Conservation (phyloP, 2,797 vertebrate genomes). For the Sylvia borin region DNA sequence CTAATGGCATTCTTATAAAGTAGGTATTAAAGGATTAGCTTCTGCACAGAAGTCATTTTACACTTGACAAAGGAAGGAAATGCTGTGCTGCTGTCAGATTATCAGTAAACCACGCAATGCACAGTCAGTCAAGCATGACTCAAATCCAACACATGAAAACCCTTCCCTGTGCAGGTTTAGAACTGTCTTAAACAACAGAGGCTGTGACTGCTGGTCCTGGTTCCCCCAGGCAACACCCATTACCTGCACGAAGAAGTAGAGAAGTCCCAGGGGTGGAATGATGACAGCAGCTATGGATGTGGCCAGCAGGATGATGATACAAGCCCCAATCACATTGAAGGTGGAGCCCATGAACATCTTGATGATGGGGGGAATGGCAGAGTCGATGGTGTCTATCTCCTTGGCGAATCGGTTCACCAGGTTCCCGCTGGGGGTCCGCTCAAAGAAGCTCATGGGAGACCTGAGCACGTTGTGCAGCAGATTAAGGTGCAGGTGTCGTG, state of each 20-base stretch:
- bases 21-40: not conserved
- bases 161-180: not conserved
- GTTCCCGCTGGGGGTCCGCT: slow-evolving; percentile 94
- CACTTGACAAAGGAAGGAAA: not conserved
- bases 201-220: not conserved
- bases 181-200: not conserved
- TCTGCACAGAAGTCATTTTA: not conserved
- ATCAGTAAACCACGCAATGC: not conserved
- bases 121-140: not conserved
- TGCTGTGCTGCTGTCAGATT: not conserved
- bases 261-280: slow-evolving; percentile 88
- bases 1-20: not conserved
- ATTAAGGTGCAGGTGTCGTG: slow-evolving; percentile 85
- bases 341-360: slow-evolving; percentile 97
- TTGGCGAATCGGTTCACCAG: slow-evolving; percentile 96
- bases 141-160: not conserved
- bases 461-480: slow-evolving; percentile 88
- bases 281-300: slow-evolving; percentile 87
- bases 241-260: slow-evolving; percentile 96
- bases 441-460: slow-evolving; percentile 94
- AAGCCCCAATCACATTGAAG: slow-evolving; percentile 87
- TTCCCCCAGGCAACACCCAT: not conserved
- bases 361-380: slow-evolving; percentile 88
- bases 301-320: slow-evolving; percentile 87
- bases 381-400: slow-evolving; percentile 94